Conservation (phyloP, 2,888 invertebrate species). For the Camptogramma bilineatum region DNA sequence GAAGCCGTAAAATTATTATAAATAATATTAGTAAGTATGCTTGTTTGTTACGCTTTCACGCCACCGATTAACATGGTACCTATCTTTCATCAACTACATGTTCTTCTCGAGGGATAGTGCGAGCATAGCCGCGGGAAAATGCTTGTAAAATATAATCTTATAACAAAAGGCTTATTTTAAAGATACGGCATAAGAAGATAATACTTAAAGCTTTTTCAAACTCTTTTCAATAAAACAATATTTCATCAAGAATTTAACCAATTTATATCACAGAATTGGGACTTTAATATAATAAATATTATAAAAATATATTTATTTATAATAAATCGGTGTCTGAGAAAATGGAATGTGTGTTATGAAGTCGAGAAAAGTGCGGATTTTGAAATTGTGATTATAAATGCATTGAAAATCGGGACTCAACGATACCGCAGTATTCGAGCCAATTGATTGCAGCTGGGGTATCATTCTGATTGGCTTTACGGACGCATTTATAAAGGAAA, state of each 20-base stretch:
- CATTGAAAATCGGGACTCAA: slow-evolving; percentile 21
- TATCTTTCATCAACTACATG: too few species aligned
- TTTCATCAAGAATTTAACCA: not conserved
- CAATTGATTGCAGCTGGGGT: slow-evolving; percentile 26
- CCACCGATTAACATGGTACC: too few species aligned
- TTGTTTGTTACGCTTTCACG: too few species aligned
- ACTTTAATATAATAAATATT: not conserved
- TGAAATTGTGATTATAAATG: slow-evolving; percentile 20
- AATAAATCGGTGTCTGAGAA: not conserved
- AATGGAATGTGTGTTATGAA: slow-evolving; percentile 2
- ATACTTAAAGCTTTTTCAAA: not conserved
- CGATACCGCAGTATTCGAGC: slow-evolving; percentile 24
- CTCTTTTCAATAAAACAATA: not conserved
- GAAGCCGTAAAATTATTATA: too few species aligned
- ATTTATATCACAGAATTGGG: not conserved
- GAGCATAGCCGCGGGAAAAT: too few species aligned
- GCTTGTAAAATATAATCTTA: not conserved
- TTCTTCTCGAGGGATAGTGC: too few species aligned
- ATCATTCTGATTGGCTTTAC: slow-evolving; percentile 19
- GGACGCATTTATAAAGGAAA: slow-evolving; percentile 4
- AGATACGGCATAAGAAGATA: not conserved
- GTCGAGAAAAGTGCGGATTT: slow-evolving; percentile 3
- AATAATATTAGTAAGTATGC: too few species aligned
- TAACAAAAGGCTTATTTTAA: not conserved
- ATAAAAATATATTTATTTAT: too few species aligned